Base-by-base conservation (phyloP, 2,888 invertebrate species). In the Chromoteleia sp. region DNA sequence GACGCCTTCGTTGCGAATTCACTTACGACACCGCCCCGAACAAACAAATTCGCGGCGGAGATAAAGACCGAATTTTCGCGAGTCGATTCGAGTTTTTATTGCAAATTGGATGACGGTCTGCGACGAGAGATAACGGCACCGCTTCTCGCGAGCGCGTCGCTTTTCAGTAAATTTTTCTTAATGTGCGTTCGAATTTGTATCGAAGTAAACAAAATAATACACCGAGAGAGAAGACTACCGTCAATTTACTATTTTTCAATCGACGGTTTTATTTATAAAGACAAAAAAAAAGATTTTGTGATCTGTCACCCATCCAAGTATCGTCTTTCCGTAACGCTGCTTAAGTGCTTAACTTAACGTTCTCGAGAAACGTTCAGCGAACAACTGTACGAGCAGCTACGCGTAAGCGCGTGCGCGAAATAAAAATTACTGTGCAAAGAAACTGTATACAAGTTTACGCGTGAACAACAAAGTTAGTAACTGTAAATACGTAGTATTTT, bases 11-110 rank as follows among this genome's bases (percentile, higher is more conserved):
- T 67, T 67, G 65, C 45, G 65, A 56, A 71, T 78, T 78, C 78
- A 74, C 79, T 78, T 73, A 67, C 71, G 43, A 41, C 30, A 14
- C 41, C 19, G 45, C 3, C 7, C 39, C 54, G 33, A 36, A 54
- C 56, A 71, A 67, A 73, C 71, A 59, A 71, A 73, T 73, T 79
- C 67, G 36, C 45, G 52, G 43, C 30, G 39, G n/a, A 71, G 65
- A 73, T 79, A 79, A 79, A 79, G 59, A 45, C 41, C 50, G 50
- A 74, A 61, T 67, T 67, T 56, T 67, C 67, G 54, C 61, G 43
- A 61, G 54, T 52, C 59, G 33, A 58, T 45, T 43, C 54, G 19
- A 58, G 39, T 71, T 25, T 78, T 78, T 78, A 78, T 67, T 73
- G 73, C 73, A 73, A 79, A 73, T 79, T 79, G 79, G 65, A 71